Evolutionary conservation across 2,113 vertebrate species (phyloP).

Genomic region (Zapus hudsonius): DNA sequence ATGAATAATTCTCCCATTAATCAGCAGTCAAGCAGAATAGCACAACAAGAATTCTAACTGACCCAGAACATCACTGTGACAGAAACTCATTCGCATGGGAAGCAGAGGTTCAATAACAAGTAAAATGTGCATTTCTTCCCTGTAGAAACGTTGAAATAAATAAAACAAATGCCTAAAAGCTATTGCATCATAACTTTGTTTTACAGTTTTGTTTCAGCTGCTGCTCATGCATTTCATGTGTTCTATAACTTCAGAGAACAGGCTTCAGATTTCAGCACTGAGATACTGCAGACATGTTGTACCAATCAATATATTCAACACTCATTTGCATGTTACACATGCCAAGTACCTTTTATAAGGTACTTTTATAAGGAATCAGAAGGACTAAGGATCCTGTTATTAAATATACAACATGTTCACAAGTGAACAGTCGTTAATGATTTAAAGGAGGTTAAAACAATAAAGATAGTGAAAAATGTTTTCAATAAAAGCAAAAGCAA

Average conservation of each 20-base stretch:
- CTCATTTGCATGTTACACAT: background rate
- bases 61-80: background rate
- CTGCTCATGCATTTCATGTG: background rate
- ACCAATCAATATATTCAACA: background rate
- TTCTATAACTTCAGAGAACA: background rate
- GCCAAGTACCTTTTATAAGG: background rate
- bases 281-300: background rate
- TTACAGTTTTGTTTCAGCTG: background rate
- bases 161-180: slow-evolving; percentile 44
- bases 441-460: background rate
- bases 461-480: slow-evolving; percentile 4
- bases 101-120: background rate
- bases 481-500: background rate
- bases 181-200: slow-evolving; percentile 9
- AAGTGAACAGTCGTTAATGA: background rate
- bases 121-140: background rate
- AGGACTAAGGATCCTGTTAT: background rate
- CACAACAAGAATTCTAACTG: background rate
- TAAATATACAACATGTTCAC: background rate
- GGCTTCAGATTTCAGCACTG: background rate
- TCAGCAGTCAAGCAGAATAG: background rate
- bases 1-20: background rate
- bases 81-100: background rate
- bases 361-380: background rate
- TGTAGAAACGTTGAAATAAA: slow-evolving; percentile 22